Conservation (phyloP, 2,888 invertebrate genomes). For the Drosophila fungiperda region DNA sequence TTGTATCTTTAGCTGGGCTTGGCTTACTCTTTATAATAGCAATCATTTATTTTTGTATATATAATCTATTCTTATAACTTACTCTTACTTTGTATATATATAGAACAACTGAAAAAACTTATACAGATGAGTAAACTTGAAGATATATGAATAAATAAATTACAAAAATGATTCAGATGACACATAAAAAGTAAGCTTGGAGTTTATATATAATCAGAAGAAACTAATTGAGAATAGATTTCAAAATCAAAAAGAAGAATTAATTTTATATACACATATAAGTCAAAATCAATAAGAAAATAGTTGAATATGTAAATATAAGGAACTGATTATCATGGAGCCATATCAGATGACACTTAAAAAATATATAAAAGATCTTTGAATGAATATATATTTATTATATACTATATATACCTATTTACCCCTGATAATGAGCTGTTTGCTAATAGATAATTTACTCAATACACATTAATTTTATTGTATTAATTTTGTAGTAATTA, state of each 20-base stretch:
- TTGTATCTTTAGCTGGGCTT: neutral
- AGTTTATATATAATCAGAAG: neutral
- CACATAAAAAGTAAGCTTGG: neutral
- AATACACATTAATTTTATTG: neutral
- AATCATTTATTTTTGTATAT: neutral
- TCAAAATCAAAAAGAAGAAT: neutral
- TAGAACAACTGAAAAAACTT: neutral
- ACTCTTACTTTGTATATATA: neutral
- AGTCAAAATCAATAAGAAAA: neutral
- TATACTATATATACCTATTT: neutral
- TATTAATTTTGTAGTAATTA: neutral
- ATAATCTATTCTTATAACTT: neutral
- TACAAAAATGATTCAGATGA: neutral
- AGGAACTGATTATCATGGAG: neutral
- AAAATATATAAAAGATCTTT: neutral
- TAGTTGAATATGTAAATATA: too few relatives aligned
- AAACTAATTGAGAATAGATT: neutral
- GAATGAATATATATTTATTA: neutral
- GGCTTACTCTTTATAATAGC: neutral
- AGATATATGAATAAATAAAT: neutral
- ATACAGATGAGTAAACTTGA: neutral
- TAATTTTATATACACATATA: neutral
- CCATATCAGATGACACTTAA: neutral
- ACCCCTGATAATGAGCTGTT: neutral
- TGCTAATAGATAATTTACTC: neutral